phyloP scores from a whole-genome alignment of 2,113 vertebrate genomes.

The Ailurus styani region DNA sequence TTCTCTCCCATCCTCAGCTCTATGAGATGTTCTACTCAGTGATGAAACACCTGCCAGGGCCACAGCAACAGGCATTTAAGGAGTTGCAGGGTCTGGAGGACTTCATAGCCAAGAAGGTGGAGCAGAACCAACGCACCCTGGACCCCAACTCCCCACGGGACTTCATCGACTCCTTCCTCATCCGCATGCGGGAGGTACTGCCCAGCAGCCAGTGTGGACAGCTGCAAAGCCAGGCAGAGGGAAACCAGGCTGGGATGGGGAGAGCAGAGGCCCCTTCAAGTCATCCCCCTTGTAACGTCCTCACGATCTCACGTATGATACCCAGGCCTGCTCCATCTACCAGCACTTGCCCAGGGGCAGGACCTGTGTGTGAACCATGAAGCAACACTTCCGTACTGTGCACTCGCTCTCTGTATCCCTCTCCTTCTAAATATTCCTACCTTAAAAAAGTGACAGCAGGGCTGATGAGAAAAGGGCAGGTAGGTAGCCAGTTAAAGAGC shows the following conservation, averaged over 20 bases:
- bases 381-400: not conserved
- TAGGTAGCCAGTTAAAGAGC: not conserved
- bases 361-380: no score
- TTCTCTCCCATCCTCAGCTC: conserved; percentile 71
- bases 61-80: conserved; percentile 73
- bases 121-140: conserved; percentile 45
- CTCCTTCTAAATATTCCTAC: not conserved
- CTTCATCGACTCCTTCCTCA: conserved; percentile 76
- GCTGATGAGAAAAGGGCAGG: not conserved
- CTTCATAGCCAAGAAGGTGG: conserved; percentile 69
- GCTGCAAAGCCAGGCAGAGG: not conserved
- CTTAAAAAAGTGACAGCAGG: not conserved
- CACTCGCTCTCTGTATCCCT: not conserved
- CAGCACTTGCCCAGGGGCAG: not conserved
- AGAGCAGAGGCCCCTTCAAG: no score
- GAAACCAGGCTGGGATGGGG: not conserved
- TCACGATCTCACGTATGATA: no score
- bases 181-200: conserved; percentile 69
- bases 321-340: not conserved
- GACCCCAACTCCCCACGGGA: conserved; percentile 53
- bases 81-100: conserved; percentile 57
- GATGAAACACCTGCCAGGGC: conserved; percentile 80
- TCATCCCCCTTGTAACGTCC: no score
- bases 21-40: conserved; percentile 83
- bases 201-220: rapidly evolving